Evolutionary conservation across 1,140 invertebrate species (phyloP).

Genomic region (Phocides pigmalion): DNA sequence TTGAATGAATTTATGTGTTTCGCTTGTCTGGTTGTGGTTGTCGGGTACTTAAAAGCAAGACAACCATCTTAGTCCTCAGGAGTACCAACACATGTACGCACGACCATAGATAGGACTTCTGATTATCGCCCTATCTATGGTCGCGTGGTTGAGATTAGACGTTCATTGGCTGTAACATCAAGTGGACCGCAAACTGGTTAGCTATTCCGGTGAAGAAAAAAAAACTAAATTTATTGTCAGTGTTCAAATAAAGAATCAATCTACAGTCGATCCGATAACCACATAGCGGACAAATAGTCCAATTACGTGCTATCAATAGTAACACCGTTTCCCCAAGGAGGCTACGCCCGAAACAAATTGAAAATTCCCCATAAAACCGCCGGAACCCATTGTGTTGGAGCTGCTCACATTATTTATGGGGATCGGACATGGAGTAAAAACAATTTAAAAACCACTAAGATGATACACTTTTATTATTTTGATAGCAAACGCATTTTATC

Average conservation of each 20-base stretch:
- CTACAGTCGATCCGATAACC: neutral
- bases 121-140: too few species aligned
- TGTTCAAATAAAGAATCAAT: neutral
- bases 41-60: too few species aligned
- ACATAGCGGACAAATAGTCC: slow-evolving; percentile 9
- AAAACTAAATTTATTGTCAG: neutral
- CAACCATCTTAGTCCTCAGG: too few species aligned
- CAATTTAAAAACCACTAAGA: slow-evolving; percentile 17
- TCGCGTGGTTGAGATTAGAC: too few species aligned
- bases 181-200: too few species aligned
- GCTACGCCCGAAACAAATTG: slow-evolving; percentile 64
- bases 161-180: too few species aligned
- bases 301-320: slow-evolving; percentile 47
- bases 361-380: slow-evolving; percentile 64
- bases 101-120: too few species aligned
- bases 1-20: too few species aligned
- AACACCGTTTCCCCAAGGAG: slow-evolving; percentile 46
- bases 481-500: slow-evolving; percentile 2
- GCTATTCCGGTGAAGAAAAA: neutral
- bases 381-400: slow-evolving; percentile 27
- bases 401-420: slow-evolving; percentile 25
- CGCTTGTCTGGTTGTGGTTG: too few species aligned
- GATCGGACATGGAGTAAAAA: slow-evolving; percentile 19
- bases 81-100: too few species aligned
- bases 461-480: slow-evolving; percentile 1